Base-by-base conservation (phyloP, 1,140 invertebrate genomes). In the Drosophila ercepeae region DNA sequence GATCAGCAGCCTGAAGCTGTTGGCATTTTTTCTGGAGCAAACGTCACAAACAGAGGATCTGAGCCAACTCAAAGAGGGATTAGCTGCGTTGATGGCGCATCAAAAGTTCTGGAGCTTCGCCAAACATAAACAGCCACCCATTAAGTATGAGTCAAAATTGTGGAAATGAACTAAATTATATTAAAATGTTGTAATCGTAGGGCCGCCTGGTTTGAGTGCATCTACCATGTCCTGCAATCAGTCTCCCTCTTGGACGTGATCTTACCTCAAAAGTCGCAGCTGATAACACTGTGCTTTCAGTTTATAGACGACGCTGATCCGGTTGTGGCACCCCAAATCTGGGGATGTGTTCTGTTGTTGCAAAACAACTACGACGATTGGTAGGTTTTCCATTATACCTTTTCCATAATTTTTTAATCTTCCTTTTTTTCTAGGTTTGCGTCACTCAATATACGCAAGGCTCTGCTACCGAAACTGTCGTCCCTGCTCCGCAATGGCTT, bases 91-190 rank as follows among this genome's bases (percentile, higher is more conserved):
- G n/a, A 16, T 90, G 34, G 46, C 46, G 0, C 93, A 93, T 83
- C 83, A 90, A 21, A 95, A 94, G 78, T 96, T 96, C 91, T 97
- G 96, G 96, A 96, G 95, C 78, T 93, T 94, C 32, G 88, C 92
- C 6, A 95, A 93, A 77, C 91, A 93, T 73, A 93, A 94, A 83
- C 81, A 92, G 39, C 53, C 92, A 14, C 60, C 92, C 19, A 92
- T 95, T 19, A 93, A 88, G 92, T 90, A 39, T 14, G 52, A 57
- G 65, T 55, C 5, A 19, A 16, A 18, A n/a, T 42, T 3, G 8
- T 27, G 32, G 7, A 1, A 19, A 16, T 13, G 9, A 0, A 32
- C 0, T 9, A 11, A 3, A 32, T n/a, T 11, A n/a, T 32, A 32
- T 32, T n/a, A 27, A 7, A 9, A 7, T 8, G n/a, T 36, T 13